phyloP scores from a whole-genome alignment of 2,113 vertebrate genomes.

The Laticauda colubrina region DNA sequence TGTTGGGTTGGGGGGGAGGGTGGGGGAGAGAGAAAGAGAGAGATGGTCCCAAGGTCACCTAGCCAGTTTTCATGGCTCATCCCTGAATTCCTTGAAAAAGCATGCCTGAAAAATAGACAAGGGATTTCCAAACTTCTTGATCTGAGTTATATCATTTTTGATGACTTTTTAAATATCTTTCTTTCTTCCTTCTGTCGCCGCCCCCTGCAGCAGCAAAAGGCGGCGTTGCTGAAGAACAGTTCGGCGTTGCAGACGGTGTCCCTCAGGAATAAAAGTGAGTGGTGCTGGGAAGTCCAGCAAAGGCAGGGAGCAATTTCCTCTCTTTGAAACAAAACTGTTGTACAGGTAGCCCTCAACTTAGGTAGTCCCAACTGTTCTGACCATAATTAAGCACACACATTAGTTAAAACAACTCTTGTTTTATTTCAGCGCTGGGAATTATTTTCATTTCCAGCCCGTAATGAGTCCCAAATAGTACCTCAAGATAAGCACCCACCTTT shows the following conservation, averaged over 20 bases:
- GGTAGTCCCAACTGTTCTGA: no score
- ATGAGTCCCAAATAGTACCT: no score
- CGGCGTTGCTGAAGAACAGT: conserved; percentile 80
- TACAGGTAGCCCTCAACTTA: neutral
- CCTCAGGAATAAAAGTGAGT: conserved; percentile 84
- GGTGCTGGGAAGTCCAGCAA: neutral
- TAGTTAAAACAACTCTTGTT: no score
- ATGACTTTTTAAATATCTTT: neutral
- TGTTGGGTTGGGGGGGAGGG: neutral
- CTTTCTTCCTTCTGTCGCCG: neutral
- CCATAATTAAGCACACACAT: no score
- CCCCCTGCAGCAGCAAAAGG: conserved; percentile 84
- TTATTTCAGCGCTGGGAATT: no score
- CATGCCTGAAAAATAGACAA: no score
- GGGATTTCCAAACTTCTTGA: neutral
- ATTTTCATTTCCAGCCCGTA: no score
- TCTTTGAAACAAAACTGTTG: neutral
- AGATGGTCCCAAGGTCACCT: no score
- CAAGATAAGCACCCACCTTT: no score
- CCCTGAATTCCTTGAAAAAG: neutral
- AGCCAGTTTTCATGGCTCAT: neutral
- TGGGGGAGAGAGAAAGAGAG: neutral
- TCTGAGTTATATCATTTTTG: neutral
- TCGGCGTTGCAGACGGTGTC: conserved; percentile 85
- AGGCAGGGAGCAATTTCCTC: no score